Conservation (phyloP, 2,888 invertebrate genomes). For the Lumbricus terrestris region DNA sequence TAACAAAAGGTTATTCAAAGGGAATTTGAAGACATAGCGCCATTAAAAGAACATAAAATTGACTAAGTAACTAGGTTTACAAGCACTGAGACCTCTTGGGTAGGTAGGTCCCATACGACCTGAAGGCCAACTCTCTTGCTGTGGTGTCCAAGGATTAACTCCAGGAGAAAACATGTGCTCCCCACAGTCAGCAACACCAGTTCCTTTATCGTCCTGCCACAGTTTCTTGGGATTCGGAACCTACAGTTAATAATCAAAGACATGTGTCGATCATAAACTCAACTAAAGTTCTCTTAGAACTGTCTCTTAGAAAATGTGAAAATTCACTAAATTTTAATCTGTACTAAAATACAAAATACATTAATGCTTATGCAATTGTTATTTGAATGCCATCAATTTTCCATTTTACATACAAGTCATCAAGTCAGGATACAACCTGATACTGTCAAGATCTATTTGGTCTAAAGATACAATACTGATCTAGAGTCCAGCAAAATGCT, state of each 20-base stretch:
- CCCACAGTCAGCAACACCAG: constrained; percentile 31
- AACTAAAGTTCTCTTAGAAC: neutral
- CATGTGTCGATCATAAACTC: neutral
- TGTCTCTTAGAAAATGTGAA: too few species aligned
- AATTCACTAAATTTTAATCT: neutral
- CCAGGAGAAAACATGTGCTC: constrained; percentile 33
- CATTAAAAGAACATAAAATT: neutral
- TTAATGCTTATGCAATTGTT: too few species aligned
- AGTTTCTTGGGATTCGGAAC: constrained; percentile 38
- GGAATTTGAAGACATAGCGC: neutral
- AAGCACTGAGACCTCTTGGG: constrained; percentile 11
- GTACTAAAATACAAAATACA: too few species aligned
- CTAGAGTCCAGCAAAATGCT: too few species aligned
- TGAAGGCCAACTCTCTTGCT: constrained; percentile 39
- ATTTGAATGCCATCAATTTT: neutral
- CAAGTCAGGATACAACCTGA: neutral
- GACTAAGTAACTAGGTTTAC: neutral
- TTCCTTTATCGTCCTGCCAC: constrained; percentile 38
- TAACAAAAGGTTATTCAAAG: too few species aligned
- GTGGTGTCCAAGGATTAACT: constrained; percentile 52
- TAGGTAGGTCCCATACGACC: constrained; percentile 18
- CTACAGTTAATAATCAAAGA: constrained; percentile 6
- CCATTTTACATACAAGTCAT: neutral
- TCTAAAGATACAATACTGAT: too few species aligned
- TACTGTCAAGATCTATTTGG: too few species aligned